phyloP scores from a whole-genome alignment of 64 coral and sea anemone genomes.

The Orbicella faveolata region DNA sequence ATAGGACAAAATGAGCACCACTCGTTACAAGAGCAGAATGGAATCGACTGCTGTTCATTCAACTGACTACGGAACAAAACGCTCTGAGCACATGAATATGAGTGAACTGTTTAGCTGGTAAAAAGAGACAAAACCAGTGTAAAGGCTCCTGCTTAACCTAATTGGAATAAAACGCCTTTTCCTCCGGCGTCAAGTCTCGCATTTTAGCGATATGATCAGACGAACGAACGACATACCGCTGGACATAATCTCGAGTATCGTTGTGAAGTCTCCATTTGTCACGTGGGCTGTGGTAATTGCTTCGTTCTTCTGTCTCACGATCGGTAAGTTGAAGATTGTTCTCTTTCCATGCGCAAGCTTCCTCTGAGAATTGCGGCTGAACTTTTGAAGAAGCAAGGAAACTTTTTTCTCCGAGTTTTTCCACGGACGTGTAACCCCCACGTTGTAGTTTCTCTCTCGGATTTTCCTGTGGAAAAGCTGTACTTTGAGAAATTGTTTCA shows the following conservation, averaged over 20 bases:
- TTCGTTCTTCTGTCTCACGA: slow-evolving; percentile 4
- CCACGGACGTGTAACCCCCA: neutral
- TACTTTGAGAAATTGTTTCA: neutral
- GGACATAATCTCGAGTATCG: slow-evolving; percentile 68
- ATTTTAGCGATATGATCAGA: slow-evolving; percentile 81
- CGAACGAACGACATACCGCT: slow-evolving; percentile 73
- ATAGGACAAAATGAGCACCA: no score
- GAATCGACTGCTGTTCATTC: no score
- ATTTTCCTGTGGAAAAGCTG: neutral
- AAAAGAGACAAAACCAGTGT: no score
- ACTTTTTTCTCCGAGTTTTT: slow-evolving; percentile 20
- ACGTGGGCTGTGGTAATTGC: neutral
- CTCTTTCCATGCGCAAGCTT: neutral
- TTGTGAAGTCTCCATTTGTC: neutral
- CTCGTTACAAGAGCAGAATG: no score
- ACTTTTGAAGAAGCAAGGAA: neutral
- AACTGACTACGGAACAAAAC: no score
- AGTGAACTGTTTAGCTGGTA: neutral
- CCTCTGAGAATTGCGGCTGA: neutral
- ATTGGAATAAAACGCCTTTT: slow-evolving; percentile 46
- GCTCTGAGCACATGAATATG: neutral
- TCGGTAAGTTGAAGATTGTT: neutral
- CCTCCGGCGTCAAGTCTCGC: slow-evolving; percentile 79
- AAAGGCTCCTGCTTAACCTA: neutral
- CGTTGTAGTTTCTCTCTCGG: neutral